phyloP scores from a whole-genome alignment of 2,113 vertebrate species.

The Protobothrops mucrosquamatus region DNA sequence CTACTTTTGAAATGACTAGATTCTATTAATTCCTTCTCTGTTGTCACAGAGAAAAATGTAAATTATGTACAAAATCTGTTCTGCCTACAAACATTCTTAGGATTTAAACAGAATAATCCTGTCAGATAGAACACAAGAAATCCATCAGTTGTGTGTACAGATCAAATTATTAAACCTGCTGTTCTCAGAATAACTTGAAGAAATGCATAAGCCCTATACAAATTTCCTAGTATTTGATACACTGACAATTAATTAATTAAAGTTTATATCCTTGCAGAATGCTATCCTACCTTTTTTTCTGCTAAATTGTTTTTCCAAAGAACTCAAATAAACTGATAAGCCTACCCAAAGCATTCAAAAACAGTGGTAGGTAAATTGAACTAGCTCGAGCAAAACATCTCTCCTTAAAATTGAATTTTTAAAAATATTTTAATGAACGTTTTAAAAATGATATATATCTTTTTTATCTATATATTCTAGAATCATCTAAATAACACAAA shows the following conservation, averaged over 20 bases:
- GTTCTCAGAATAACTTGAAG: conserved; percentile 25
- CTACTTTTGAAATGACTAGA: conserved; percentile 11
- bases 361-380: not conserved
- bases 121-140: not conserved
- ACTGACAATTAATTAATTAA: not conserved
- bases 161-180: conserved; percentile 27
- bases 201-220: not conserved
- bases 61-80: not conserved
- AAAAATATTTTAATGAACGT: not conserved
- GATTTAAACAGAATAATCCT: conserved; percentile 34
- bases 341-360: not conserved
- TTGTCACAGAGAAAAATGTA: conserved; percentile 8
- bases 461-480: no score
- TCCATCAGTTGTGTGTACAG: conserved; percentile 30
- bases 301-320: not conserved
- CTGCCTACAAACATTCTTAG: conserved; percentile 31
- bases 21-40: conserved; percentile 8
- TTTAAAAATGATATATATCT: no score
- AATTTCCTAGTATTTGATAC: not conserved
- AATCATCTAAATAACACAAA: no score
- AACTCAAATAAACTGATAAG: not conserved
- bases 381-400: not conserved
- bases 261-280: not conserved
- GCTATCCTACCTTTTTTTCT: not conserved
- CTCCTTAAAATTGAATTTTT: not conserved